phyloP scores from a whole-genome alignment of 2,113 vertebrate species.

The Dasypus novemcinctus region DNA sequence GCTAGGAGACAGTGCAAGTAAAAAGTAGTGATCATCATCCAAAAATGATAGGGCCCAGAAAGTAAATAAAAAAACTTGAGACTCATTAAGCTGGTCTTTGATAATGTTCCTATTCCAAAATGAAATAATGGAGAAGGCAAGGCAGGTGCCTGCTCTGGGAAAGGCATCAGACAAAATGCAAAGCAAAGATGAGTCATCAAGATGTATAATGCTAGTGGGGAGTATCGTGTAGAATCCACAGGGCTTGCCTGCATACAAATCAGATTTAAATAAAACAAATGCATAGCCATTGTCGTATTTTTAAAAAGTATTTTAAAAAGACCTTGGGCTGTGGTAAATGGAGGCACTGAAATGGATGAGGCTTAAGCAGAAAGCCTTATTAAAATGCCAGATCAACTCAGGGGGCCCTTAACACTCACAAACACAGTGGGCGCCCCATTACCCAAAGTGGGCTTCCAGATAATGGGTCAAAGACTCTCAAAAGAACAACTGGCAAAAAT shows the following conservation, averaged over 20 bases:
- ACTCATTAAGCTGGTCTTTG: too few species aligned
- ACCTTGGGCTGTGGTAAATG: rapidly evolving
- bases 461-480: background rate
- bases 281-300: background rate
- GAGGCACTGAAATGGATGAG: rapidly evolving
- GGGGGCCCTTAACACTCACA: rapidly evolving
- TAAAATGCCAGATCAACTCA: rapidly evolving
- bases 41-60: background rate
- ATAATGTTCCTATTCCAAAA: background rate
- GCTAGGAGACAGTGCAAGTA: rapidly evolving
- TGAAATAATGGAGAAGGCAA: background rate
- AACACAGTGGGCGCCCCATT: rapidly evolving
- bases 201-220: rapidly evolving
- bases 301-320: too few species aligned
- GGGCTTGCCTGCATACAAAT: background rate
- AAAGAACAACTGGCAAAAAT: background rate
- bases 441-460: background rate
- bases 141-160: background rate
- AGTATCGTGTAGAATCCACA: too few species aligned
- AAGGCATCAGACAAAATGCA: rapidly evolving
- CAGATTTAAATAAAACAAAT: background rate
- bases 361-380: rapidly evolving
- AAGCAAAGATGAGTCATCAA: background rate
- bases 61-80: too few species aligned
- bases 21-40: rapidly evolving